Evolutionary conservation across 2,797 vertebrate genomes (phyloP).

Genomic region (Molothrus ater): DNA sequence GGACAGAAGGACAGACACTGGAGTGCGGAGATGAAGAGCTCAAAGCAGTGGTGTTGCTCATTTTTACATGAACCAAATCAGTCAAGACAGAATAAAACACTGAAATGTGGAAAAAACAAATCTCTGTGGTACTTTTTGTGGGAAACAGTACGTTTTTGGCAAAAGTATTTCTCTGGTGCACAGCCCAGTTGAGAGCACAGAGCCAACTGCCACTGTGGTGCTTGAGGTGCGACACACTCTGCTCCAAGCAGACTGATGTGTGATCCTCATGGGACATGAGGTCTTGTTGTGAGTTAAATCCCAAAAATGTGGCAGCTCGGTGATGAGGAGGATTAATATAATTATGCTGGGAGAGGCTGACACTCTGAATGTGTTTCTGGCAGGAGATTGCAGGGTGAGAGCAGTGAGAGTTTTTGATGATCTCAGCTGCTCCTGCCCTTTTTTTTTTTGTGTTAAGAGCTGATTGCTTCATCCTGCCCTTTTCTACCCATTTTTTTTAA

Average conservation of each 20-base stretch:
- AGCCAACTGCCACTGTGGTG: accelerated
- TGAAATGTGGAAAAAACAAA: background rate
- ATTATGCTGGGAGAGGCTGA: background rate
- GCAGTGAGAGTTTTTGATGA: background rate
- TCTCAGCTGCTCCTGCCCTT: background rate
- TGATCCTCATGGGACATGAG: background rate
- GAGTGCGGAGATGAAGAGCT: background rate
- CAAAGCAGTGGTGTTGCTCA: background rate
- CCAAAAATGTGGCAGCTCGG: accelerated
- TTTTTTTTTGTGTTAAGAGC: background rate
- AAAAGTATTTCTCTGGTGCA: background rate
- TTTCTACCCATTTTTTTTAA: accelerated
- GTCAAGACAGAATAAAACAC: slow-evolving; percentile 35
- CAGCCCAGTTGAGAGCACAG: background rate
- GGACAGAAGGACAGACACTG: background rate
- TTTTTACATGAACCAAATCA: background rate
- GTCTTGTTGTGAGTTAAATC: accelerated
- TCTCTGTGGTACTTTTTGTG: background rate
- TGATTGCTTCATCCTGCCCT: background rate
- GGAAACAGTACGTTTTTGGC: background rate
- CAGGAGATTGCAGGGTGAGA: background rate
- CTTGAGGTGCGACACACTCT: background rate
- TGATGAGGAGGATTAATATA: background rate
- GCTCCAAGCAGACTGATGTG: background rate
- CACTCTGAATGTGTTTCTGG: background rate